phyloP scores from a whole-genome alignment of 2,797 vertebrate species.

The Helostoma temminkii region DNA sequence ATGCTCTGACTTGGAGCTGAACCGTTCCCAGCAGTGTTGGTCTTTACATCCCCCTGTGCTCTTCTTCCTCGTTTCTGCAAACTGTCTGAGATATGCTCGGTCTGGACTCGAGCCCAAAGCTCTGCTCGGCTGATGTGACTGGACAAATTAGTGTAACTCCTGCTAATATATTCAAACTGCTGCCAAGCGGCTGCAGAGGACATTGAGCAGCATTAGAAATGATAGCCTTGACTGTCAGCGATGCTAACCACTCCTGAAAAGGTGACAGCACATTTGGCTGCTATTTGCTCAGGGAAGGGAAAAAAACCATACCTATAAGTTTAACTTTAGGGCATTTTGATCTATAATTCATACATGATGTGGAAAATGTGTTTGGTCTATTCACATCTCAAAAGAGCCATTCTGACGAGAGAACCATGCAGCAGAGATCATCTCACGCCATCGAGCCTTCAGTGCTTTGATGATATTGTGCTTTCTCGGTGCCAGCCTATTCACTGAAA shows the following conservation, averaged over 20 bases:
- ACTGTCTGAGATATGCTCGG: constrained; percentile 28
- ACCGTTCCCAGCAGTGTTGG: not conserved
- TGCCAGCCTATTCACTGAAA: constrained; percentile 63
- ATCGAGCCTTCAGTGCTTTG: constrained; percentile 52
- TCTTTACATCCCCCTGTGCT: constrained; percentile 9
- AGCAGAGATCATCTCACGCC: constrained; percentile 67
- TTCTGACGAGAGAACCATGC: constrained; percentile 62
- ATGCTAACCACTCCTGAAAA: constrained; percentile 83
- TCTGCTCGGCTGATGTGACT: constrained; percentile 71
- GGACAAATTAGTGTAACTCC: constrained; percentile 80
- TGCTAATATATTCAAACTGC: constrained; percentile 76
- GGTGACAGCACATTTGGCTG: constrained; percentile 81
- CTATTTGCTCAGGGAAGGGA: constrained; percentile 67
- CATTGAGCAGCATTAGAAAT: constrained; percentile 79
- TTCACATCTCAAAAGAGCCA: constrained; percentile 67
- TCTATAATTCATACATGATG: constrained; percentile 79
- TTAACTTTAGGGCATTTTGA: constrained; percentile 75
- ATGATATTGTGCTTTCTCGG: constrained; percentile 41
- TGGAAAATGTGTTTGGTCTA: constrained; percentile 69
- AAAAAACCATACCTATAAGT: constrained; percentile 65
- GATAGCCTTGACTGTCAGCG: constrained; percentile 80
- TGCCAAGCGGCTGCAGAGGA: constrained; percentile 61
- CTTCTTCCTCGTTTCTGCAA: constrained; percentile 20
- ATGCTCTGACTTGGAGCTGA: not conserved
- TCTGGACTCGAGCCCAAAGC: constrained; percentile 48